Evolutionary conservation across 2,888 invertebrate species (phyloP).

Genomic region (Andrena hattorfiana): DNA sequence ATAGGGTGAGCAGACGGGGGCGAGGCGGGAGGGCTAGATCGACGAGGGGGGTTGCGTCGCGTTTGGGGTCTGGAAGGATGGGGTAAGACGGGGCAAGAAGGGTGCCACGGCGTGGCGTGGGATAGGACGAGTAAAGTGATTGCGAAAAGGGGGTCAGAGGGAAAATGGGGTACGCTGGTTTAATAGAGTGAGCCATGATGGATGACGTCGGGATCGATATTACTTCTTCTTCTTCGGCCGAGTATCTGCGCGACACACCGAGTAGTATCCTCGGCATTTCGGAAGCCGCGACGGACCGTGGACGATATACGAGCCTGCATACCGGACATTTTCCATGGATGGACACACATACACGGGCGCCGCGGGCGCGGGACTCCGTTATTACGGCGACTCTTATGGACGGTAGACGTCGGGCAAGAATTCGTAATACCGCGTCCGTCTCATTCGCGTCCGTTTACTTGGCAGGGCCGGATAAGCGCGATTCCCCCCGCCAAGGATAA

Average conservation of each 20-base stretch:
- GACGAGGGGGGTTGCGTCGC: conserved; percentile 27
- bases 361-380: conserved; percentile 47
- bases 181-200: conserved; percentile 81
- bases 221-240: conserved; percentile 72
- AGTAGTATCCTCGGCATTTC: conserved; percentile 64
- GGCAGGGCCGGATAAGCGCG: conserved; percentile 51
- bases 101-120: conserved; percentile 49
- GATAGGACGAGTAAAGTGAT: conserved; percentile 78
- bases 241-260: conserved; percentile 48
- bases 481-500: conserved; percentile 61
- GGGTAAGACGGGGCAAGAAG: conserved; percentile 32
- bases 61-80: conserved; percentile 26
- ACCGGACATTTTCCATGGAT: conserved; percentile 67
- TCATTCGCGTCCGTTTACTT: conserved; percentile 37
- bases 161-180: conserved; percentile 77
- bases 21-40: not conserved
- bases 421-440: conserved; percentile 58
- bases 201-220: conserved; percentile 79
- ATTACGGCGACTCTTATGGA: conserved; percentile 65
- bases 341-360: conserved; percentile 44
- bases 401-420: conserved; percentile 56
- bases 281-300: conserved; percentile 58
- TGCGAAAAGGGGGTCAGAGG: conserved; percentile 74
- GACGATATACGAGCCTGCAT: conserved; percentile 61
- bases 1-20: not conserved